phyloP scores from a whole-genome alignment of 2,797 vertebrate species.

The Dendrocincla tyrannina region DNA sequence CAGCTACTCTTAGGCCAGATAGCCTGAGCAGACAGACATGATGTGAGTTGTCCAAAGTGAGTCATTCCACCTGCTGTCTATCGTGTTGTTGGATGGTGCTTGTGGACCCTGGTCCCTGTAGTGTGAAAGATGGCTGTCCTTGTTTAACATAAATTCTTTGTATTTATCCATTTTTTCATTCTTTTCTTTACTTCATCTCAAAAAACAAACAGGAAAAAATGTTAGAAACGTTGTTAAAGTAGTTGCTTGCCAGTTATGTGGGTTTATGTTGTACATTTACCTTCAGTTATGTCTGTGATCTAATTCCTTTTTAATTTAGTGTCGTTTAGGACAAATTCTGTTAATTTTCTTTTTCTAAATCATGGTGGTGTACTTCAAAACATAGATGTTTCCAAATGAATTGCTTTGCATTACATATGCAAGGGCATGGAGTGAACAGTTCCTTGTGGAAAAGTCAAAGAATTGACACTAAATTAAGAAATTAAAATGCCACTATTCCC shows the following conservation, averaged over 20 bases:
- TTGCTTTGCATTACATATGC: conserved; percentile 84
- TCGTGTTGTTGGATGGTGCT: conserved; percentile 97
- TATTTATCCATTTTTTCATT: conserved; percentile 86
- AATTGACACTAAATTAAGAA: conserved; percentile 70
- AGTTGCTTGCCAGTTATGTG: conserved; percentile 91
- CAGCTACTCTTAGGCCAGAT: conserved; percentile 99
- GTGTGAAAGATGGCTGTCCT: conserved; percentile 95
- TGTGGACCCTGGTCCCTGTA: conserved; percentile 87
- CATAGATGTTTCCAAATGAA: conserved; percentile 73
- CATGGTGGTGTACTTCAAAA: conserved; percentile 76
- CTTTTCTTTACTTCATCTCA: conserved; percentile 85
- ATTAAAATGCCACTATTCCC: conserved; percentile 43
- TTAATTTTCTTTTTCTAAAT: conserved; percentile 82
- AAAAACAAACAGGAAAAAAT: conserved; percentile 79
- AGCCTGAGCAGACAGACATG: conserved; percentile 99
- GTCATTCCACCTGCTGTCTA: conserved; percentile 99
- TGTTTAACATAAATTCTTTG: conserved; percentile 87
- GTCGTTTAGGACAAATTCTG: conserved; percentile 97
- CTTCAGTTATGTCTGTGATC: conserved; percentile 86
- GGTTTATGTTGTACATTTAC: conserved; percentile 90
- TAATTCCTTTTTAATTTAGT: conserved; percentile 85
- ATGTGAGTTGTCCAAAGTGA: conserved; percentile 99
- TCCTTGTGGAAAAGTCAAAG: conserved; percentile 70
- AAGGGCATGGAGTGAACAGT: conserved; percentile 80
- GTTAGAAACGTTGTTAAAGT: conserved; percentile 86